Evolutionary conservation across 2,888 invertebrate genomes (phyloP).

Genomic region (Schrankia costaestrigalis): DNA sequence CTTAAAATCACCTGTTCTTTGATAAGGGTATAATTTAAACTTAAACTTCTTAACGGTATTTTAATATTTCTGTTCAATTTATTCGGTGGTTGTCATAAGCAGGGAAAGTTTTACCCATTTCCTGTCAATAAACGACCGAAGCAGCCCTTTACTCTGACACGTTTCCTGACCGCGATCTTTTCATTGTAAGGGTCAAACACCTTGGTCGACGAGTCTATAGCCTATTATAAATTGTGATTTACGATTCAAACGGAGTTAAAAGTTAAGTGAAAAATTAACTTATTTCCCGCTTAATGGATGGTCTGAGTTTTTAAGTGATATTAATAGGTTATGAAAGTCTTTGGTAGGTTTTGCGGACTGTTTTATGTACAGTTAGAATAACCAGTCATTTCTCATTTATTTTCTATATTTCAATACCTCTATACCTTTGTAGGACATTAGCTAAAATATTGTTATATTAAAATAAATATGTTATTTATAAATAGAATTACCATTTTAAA

Average conservation of each 20-base stretch:
- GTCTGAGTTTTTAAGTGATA: background rate
- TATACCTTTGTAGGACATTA: no score
- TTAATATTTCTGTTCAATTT: slow-evolving; percentile 26
- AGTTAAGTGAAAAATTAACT: slow-evolving; percentile 2
- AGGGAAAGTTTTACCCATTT: slow-evolving; percentile 28
- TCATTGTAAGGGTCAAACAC: slow-evolving; percentile 26
- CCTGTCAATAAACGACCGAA: slow-evolving; percentile 29
- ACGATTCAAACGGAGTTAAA: slow-evolving; percentile 1
- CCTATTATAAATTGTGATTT: slow-evolving; percentile 7
- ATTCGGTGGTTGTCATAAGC: slow-evolving; percentile 33
- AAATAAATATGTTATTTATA: no score
- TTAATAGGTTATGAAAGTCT: slow-evolving; percentile 2
- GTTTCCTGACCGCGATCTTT: slow-evolving; percentile 40
- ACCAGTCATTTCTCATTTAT: no score
- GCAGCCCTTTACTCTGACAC: slow-evolving; percentile 35
- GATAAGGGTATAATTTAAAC: no score
- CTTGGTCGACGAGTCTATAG: slow-evolving; percentile 9
- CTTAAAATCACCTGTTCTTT: no score
- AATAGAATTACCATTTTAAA: no score
- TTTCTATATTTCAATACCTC: no score
- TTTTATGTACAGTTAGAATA: no score
- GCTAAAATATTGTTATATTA: no score
- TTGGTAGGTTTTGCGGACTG: no score
- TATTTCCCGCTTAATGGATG: background rate
- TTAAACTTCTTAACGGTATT: slow-evolving; percentile 7